These are phyloP conservation scores for Grammomys surdaster DNA, from an alignment of 2,113 vertebrate species.

Conservation along the genomic window DNA sequence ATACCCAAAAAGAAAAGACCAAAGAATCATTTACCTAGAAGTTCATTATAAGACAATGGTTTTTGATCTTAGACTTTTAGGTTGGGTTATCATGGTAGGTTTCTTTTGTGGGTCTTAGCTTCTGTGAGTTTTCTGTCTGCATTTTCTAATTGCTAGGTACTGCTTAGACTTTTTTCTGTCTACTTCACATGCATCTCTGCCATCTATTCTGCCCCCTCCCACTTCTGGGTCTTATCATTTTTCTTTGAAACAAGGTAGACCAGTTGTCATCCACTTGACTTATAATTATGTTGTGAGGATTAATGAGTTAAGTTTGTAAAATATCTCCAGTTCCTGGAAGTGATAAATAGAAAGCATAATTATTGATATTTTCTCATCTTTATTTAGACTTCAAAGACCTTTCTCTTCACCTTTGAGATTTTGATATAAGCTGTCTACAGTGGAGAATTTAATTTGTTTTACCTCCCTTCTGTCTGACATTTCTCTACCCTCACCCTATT, in stretches of 20 bases:
- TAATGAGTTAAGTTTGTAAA: conserved; percentile 76
- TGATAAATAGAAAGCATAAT: conserved; percentile 73
- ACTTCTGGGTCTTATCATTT: conserved; percentile 45
- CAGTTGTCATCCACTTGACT: conserved; percentile 69
- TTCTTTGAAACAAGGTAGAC: conserved; percentile 54
- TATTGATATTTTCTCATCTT: conserved; percentile 75
- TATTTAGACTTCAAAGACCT: conserved; percentile 77
- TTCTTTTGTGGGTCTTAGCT: not conserved
- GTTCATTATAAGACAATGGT: conserved; percentile 64
- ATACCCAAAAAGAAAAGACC: conserved; percentile 31
- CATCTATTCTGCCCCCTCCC: not conserved
- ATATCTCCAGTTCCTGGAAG: conserved; percentile 56
- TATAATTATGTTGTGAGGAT: conserved; percentile 67
- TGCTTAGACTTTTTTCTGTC: not conserved
- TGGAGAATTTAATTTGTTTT: conserved; percentile 77
- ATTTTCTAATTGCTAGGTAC: not conserved
- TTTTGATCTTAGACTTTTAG: conserved; percentile 26
- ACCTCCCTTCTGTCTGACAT: conserved; percentile 68
- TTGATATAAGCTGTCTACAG: conserved; percentile 65
- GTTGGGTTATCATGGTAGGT: not conserved
- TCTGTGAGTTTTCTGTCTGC: conserved; percentile 5
- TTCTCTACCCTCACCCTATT: conserved; percentile 57
- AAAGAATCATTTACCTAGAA: not conserved
- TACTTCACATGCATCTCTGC: not conserved
- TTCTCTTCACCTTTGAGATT: conserved; percentile 70